Percentiles rank a stretch among this genome's conserved stretches.
phyloP scores from a whole-genome alignment of 2,797 vertebrate genomes.

The Nannoperca australis region DNA sequence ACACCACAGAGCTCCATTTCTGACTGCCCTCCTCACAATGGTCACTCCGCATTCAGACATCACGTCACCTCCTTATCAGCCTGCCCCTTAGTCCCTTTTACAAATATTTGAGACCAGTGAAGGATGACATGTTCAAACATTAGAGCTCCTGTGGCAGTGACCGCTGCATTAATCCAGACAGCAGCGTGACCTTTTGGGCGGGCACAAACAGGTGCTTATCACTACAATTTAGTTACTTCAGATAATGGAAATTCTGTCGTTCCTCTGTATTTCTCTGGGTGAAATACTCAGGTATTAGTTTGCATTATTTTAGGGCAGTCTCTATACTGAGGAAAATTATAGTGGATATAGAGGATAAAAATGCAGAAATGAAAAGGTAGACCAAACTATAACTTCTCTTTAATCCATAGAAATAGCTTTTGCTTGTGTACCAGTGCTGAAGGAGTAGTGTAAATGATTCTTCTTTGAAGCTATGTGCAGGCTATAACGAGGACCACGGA shows the following conservation, averaged over 20 bases:
- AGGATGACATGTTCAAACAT: constrained; percentile 47
- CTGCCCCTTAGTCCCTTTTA: constrained; percentile 36
- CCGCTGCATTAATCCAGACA: constrained; percentile 8
- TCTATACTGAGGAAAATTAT: neutral
- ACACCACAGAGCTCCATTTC: constrained; percentile 5
- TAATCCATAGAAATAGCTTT: neutral
- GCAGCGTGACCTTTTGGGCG: neutral
- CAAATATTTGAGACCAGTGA: constrained; percentile 63
- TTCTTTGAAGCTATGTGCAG: neutral
- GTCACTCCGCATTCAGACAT: constrained; percentile 25
- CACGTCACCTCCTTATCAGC: constrained; percentile 63
- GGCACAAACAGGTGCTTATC: neutral
- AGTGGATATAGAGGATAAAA: neutral
- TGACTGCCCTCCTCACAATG: constrained; percentile 37
- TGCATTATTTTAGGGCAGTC: neutral
- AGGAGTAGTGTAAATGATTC: neutral
- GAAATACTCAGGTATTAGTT: neutral
- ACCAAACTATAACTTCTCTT: neutral
- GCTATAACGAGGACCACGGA: neutral
- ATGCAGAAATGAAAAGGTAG: neutral
- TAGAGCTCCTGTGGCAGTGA: neutral
- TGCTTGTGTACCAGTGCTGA: neutral
- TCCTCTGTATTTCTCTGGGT: neutral
- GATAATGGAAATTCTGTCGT: neutral
- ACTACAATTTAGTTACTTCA: too few species aligned